phyloP scores from a whole-genome alignment of 2,113 vertebrate species.

The Lepus americanus region DNA sequence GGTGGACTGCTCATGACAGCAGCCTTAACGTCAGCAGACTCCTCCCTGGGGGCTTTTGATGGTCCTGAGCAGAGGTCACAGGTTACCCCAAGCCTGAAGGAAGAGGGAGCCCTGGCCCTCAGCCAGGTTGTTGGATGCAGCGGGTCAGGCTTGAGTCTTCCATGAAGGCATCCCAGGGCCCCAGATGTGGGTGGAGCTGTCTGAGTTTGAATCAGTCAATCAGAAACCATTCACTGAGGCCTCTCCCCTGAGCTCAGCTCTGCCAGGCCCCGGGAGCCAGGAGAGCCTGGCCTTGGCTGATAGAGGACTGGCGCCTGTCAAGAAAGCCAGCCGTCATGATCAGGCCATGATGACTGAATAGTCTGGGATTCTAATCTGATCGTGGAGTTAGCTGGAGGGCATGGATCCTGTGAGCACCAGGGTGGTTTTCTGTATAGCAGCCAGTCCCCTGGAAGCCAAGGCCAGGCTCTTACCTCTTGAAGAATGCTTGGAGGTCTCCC shows the following conservation, averaged over 20 bases:
- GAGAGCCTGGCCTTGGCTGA: fast-evolving
- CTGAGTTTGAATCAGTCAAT: background rate
- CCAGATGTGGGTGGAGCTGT: background rate
- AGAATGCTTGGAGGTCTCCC: no score
- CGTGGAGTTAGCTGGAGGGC: no score
- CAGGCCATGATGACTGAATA: no score
- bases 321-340: background rate
- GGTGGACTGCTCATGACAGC: background rate
- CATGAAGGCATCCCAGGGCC: background rate
- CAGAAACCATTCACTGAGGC: background rate
- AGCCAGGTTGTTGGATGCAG: background rate
- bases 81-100: background rate
- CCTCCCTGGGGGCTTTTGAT: background rate
- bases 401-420: no score
- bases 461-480: no score
- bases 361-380: no score
- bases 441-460: no score
- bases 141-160: background rate
- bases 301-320: no score
- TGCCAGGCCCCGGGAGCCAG: background rate
- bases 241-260: background rate
- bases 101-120: no score
- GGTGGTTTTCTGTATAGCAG: no score
- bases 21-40: background rate
- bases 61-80: background rate